Base-by-base conservation (phyloP, 2,113 vertebrate species). In the Sinocyclocheilus anshuiensis region DNA sequence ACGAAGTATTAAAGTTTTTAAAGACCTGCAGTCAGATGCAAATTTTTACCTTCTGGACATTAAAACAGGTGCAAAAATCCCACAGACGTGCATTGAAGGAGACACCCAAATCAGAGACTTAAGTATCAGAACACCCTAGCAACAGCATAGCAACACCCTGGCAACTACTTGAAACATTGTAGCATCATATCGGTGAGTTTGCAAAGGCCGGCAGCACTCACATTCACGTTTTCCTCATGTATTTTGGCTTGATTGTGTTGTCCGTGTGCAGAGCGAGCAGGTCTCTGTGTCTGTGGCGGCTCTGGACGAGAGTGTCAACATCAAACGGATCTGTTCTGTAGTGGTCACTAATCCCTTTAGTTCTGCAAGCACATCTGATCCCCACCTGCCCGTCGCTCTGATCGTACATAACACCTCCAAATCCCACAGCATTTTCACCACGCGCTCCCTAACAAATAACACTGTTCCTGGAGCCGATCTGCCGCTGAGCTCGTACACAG, bases 281-380 rank as follows among this genome's bases (percentile, higher is more conserved):
- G 39, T 81, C 59, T 65, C 10, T 8, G 24, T 48, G 79, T 80
- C 20, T 65, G 59, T 81, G 0, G 9, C 22, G 20, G 55, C 36
- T 61, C 36, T 80, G 78, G 16, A n/a, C 33, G 22, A 75, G 12
- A 85, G 75, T 81, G 59, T 85, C 59, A 50, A 85, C 78, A 86
- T 85, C 87, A 84, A 83, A 78, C 74, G 29, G 74, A 74, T 77
- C 71, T 39, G 45, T 53, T 74, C 77, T 59, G 76, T 63, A 55
- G 29, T 53, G 57, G 48, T 59, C 69, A 39, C 63, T 89, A 84
- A 88, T 90, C 84, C 88, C 36, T 81, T 81, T 83, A 85, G 83
- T 83, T 86, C 84, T 77, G 76, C 80, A 53, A 76, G 83, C 39
- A 80, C 86, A 87, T 79, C 77, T 84, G 82, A 88, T 85, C 42